phyloP scores from a whole-genome alignment of 2,888 invertebrate genomes.

The Netelia fuscicornis region DNA sequence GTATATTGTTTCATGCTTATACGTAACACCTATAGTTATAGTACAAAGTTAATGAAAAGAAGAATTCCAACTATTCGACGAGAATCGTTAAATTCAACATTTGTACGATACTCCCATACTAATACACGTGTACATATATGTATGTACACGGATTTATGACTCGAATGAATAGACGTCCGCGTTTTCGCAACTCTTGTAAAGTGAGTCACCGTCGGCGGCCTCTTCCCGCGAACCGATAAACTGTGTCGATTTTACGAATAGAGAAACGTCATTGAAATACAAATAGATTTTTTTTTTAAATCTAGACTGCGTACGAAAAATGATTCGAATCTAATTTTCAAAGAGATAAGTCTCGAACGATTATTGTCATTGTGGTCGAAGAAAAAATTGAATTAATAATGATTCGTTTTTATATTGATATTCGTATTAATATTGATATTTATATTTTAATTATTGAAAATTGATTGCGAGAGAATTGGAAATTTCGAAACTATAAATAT shows the following conservation, averaged over 20 bases:
- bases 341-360: neutral
- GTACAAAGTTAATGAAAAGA: neutral
- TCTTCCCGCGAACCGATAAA: neutral
- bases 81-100: conserved; percentile 21
- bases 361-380: too few relatives aligned
- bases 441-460: neutral
- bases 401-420: too few relatives aligned
- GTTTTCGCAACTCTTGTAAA: conserved; percentile 21
- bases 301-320: neutral
- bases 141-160: neutral
- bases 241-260: too few relatives aligned
- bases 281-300: too few relatives aligned
- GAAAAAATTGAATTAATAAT: too few relatives aligned
- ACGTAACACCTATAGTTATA: too few relatives aligned
- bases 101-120: neutral
- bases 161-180: conserved; percentile 20
- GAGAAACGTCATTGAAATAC: too few relatives aligned
- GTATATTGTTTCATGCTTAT: neutral
- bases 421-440: neutral
- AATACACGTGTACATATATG: neutral
- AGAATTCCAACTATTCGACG: conserved; percentile 13
- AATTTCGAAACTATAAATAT: too few relatives aligned
- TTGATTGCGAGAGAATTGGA: neutral
- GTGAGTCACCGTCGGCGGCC: conserved; percentile 6
- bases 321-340: neutral